Evolutionary conservation across 1,140 invertebrate species (phyloP), one percentile per base, ranked within the genome.

Genomic region (Spodoptera frugiperda): DNA sequence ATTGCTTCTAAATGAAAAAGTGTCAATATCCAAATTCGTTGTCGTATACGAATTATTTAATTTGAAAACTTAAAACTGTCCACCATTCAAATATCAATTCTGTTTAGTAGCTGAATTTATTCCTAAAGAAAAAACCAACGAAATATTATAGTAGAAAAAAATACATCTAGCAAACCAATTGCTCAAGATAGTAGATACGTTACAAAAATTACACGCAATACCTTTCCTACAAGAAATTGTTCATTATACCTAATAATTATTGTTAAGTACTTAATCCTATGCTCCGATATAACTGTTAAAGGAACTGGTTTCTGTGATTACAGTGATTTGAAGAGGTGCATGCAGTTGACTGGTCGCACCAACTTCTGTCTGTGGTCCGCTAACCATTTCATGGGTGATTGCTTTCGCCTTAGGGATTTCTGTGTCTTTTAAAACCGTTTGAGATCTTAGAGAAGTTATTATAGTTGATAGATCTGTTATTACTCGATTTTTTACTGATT

Each of bases 251-350:
- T 71, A 71, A 55, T 89, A 88, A 88, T 88, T 86, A 83, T 86
- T 82, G 83, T 84, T 85, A 84, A 89, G 80, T 81, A 84, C 82
- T 85, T 89, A 89, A 89, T 89, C 86, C 80, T 84, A 83, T 84
- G 75, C 78, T 77, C 75, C 78, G 68, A 80, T 79, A 73, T 86
- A 85, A 84, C 82, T 84, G 84, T 87, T 84, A 61, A 71, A 70
- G 75, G 77, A 87, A 82, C 84, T 73, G 44, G 73, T 74, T 65
- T 53, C 39, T 67, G 49, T 72, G 57, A 82, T 78, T 51, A 78
- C 73, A 59, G 76, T 83, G 83, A 85, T 85, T 59, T 25, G 44
- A 48, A 61, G 48, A 59, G 55, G 55, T 51, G 71, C 71, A 59
- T 15, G 44, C 53, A 33, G 44, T 61, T 49, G 55, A 61, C 44